Evolutionary conservation across 1,140 invertebrate genomes (phyloP).

Genomic region (Bombyx mori): DNA sequence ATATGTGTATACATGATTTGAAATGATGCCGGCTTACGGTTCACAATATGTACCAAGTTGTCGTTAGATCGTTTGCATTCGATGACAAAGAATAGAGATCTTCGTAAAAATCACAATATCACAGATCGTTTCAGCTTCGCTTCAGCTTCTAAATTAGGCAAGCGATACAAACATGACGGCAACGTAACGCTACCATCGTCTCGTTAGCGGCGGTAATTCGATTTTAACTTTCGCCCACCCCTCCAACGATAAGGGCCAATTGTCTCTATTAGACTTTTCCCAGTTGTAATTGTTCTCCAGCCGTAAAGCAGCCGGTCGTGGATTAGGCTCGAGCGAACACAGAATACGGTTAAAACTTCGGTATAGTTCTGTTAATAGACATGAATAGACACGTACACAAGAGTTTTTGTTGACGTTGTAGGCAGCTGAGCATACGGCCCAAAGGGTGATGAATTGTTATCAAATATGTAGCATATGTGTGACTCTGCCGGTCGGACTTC

Average conservation of each 20-base stretch:
- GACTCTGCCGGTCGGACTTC: too few relatives aligned
- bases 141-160: slow-evolving; percentile 9
- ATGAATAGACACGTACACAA: too few relatives aligned
- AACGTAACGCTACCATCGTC: slow-evolving; percentile 25
- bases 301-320: not conserved
- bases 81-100: not conserved
- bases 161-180: slow-evolving; percentile 22
- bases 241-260: slow-evolving; percentile 39
- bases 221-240: slow-evolving; percentile 48
- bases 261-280: slow-evolving; percentile 35
- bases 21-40: not conserved
- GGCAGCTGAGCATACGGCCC: too few relatives aligned
- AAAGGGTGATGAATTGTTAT: too few relatives aligned
- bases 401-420: too few relatives aligned
- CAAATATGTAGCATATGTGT: too few relatives aligned
- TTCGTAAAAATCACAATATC: too few relatives aligned
- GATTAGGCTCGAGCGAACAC: not conserved
- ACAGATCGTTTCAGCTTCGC: slow-evolving; percentile 1
- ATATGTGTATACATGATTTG: too few relatives aligned
- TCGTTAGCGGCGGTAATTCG: slow-evolving; percentile 49
- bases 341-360: too few relatives aligned
- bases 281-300: slow-evolving; percentile 25
- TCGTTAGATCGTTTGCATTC: not conserved
- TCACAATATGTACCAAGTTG: too few relatives aligned
- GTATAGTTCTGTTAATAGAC: too few relatives aligned